phyloP scores from a whole-genome alignment of 1,140 invertebrate species.

The Aphidius ervi region DNA sequence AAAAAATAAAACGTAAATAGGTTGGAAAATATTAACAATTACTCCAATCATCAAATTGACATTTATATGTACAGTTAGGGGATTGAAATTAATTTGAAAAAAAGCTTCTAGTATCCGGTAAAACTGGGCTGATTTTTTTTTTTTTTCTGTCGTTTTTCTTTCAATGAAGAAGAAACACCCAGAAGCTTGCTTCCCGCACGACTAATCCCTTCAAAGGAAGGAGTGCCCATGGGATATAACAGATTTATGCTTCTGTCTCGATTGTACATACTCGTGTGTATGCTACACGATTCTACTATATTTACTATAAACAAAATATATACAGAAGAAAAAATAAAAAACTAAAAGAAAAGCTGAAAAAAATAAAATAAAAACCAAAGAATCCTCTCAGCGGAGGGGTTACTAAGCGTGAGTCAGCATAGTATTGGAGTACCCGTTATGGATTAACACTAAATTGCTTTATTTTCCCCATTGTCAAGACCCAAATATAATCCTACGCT shows the following conservation, averaged over 20 bases:
- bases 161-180: no score
- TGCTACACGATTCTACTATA: conserved; percentile 7
- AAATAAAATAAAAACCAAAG: no score
- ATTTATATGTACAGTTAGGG: no score
- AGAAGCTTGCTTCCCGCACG: conserved; percentile 10
- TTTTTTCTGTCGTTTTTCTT: no score
- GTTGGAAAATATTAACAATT: no score
- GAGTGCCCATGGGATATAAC: conserved; percentile 17
- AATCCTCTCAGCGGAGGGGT: no score
- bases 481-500: not conserved
- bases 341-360: not conserved
- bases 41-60: no score
- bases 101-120: no score
- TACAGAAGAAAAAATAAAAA: not conserved
- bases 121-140: no score
- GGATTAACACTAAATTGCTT: conserved; percentile 26
- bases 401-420: conserved; percentile 17
- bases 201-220: conserved; percentile 30
- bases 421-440: conserved; percentile 15
- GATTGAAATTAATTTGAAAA: no score
- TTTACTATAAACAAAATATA: not conserved
- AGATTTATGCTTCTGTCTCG: conserved; percentile 20
- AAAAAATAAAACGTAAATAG: no score
- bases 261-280: conserved; percentile 5
- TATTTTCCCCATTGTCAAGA: conserved; percentile 4